A percentile compares a stretch with the other conserved stretches of the same genome.
phyloP scores from a whole-genome alignment of 2,888 invertebrate species.

The Steromphala cineraria region DNA sequence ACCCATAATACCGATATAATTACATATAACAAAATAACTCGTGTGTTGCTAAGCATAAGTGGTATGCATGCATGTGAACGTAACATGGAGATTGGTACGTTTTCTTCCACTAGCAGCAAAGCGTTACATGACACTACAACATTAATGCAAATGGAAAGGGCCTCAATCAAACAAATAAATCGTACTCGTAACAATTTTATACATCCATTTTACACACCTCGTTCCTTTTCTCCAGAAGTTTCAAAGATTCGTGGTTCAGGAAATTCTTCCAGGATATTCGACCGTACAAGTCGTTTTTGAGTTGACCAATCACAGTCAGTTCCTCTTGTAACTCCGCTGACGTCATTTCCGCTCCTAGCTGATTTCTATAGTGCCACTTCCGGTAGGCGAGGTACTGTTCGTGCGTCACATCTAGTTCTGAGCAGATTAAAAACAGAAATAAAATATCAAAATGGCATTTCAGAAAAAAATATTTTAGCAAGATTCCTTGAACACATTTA shows the following conservation, averaged over 20 bases:
- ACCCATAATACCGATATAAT: no score
- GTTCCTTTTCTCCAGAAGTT: constrained; percentile 44
- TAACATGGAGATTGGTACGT: no score
- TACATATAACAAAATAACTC: no score
- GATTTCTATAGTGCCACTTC: constrained; percentile 34
- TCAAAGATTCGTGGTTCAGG: constrained; percentile 53
- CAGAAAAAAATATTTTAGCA: no score
- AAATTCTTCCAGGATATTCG: constrained; percentile 56
- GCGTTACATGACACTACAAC: no score
- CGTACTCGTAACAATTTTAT: not conserved
- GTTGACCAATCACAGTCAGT: constrained; percentile 40
- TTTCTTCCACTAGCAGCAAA: no score
- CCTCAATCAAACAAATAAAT: no score
- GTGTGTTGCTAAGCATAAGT: no score
- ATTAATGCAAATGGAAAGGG: no score
- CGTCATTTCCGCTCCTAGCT: constrained; percentile 37
- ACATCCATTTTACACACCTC: constrained; percentile 46
- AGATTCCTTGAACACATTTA: no score
- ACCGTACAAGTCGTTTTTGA: constrained; percentile 44
- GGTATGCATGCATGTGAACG: no score
- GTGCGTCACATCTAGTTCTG: constrained; percentile 31
- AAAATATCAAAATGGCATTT: not conserved
- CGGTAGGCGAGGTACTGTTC: constrained; percentile 46
- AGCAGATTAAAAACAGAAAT: not conserved
- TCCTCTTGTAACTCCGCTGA: constrained; percentile 42